Conservation (phyloP, 2,888 invertebrate genomes). For the Ormia ochracea region DNA sequence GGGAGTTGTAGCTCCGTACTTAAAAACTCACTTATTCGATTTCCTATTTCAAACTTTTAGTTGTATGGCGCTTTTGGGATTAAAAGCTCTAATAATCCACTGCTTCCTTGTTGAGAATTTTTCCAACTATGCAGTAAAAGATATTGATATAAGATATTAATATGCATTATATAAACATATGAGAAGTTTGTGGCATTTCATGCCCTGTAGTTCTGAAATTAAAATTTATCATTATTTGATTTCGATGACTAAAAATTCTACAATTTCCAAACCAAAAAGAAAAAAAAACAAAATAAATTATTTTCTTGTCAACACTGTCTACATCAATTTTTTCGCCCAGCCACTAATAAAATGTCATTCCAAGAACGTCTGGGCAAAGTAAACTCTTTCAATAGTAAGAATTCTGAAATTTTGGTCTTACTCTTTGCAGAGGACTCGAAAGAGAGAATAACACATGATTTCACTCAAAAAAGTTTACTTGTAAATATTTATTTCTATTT, state of each 20-base stretch:
- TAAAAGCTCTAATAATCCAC: constrained; percentile 5
- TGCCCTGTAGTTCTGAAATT: neutral
- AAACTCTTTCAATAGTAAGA: constrained; percentile 15
- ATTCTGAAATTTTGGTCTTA: neutral
- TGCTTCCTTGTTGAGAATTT: constrained; percentile 32
- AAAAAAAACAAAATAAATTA: neutral
- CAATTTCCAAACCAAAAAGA: neutral
- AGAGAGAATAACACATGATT: constrained; percentile 8
- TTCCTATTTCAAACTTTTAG: neutral
- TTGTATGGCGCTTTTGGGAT: constrained; percentile 6
- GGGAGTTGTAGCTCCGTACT: neutral
- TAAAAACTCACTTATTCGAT: neutral
- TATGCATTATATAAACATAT: neutral
- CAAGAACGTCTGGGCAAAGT: neutral
- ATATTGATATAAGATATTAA: neutral
- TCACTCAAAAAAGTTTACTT: too few species aligned
- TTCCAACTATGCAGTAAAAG: neutral
- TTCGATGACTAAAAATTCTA: too few species aligned
- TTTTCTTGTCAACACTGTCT: neutral
- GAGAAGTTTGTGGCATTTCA: neutral
- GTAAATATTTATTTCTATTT: constrained; percentile 15
- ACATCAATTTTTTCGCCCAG: too few species aligned
- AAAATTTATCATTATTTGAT: neutral
- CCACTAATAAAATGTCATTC: neutral
- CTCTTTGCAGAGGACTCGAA: neutral